Evolutionary conservation across 2,888 invertebrate species (phyloP).

Genomic region (Lepas anatifera): DNA sequence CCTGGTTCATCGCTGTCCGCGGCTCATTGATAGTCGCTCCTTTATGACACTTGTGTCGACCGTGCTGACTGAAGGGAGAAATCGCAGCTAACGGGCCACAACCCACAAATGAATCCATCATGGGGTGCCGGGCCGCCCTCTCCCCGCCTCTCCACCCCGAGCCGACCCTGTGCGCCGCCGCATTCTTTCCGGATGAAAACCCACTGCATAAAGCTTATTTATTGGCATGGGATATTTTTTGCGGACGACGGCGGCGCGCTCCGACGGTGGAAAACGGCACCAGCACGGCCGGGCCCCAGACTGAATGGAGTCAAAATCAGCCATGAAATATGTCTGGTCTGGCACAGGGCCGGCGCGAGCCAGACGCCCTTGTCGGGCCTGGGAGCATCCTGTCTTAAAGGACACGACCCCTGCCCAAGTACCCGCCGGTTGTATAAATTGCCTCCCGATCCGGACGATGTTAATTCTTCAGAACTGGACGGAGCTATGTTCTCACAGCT

Average conservation of each 20-base stretch:
- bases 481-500: neutral
- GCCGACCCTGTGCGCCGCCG: neutral
- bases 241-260: neutral
- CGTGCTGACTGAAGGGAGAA: neutral
- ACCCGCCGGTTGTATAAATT: conserved; percentile 3
- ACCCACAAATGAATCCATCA: conserved; percentile 8
- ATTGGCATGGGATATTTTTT: conserved; percentile 2
- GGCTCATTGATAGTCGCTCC: neutral
- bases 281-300: neutral
- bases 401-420: neutral
- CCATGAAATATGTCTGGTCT: conserved; percentile 1
- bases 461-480: neutral
- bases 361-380: neutral
- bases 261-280: neutral
- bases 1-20: neutral
- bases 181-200: neutral
- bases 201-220: conserved; percentile 9
- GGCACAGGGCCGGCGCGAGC: neutral
- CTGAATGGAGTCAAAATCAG: conserved; percentile 12
- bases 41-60: neutral
- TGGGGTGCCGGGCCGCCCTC: neutral
- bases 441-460: neutral
- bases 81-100: conserved; percentile 2
- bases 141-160: neutral
- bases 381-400: conserved; percentile 1